Evolutionary conservation across 1,140 invertebrate genomes (phyloP).

Genomic region (Augochlora pura): DNA sequence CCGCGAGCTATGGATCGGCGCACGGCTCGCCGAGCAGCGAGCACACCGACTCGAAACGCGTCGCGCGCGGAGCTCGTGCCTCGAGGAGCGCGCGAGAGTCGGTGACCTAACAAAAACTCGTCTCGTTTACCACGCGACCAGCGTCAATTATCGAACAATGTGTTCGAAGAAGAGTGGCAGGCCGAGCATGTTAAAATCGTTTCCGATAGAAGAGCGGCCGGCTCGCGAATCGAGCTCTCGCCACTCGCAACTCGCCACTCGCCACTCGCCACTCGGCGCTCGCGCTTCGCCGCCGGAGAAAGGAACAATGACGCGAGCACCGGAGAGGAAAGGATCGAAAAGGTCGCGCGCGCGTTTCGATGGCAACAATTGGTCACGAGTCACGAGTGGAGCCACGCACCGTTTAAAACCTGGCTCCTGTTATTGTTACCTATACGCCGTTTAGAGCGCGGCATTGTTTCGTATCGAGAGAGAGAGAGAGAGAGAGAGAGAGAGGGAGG

Average conservation of each 20-base stretch:
- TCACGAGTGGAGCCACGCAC: slow-evolving; percentile 11
- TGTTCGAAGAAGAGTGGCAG: not conserved
- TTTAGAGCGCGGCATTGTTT: slow-evolving; percentile 56
- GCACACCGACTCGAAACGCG: not conserved
- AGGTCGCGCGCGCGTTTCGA: not conserved
- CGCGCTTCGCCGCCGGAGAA: not conserved
- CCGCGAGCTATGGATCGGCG: not conserved
- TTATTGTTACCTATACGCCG: slow-evolving; percentile 27
- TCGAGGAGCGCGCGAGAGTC: not conserved
- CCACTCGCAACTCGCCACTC: too few relatives aligned
- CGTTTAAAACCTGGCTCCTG: slow-evolving; percentile 29
- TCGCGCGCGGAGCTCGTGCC: not conserved
- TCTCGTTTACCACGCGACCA: slow-evolving; percentile 12
- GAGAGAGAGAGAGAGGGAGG: not conserved
- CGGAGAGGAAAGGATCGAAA: not conserved
- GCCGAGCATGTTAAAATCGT: slow-evolving; percentile 49
- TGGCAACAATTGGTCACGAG: slow-evolving; percentile 33
- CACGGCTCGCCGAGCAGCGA: not conserved
- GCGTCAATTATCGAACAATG: slow-evolving; percentile 16
- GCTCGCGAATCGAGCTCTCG: slow-evolving; percentile 22
- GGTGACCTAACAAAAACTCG: not conserved
- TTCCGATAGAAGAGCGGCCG: slow-evolving; percentile 9
- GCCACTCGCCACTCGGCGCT: too few relatives aligned
- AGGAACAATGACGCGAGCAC: not conserved
- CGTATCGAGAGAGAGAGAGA: not conserved